Conservation (phyloP, 1,140 invertebrate species). For the Aleiodes sp. region DNA sequence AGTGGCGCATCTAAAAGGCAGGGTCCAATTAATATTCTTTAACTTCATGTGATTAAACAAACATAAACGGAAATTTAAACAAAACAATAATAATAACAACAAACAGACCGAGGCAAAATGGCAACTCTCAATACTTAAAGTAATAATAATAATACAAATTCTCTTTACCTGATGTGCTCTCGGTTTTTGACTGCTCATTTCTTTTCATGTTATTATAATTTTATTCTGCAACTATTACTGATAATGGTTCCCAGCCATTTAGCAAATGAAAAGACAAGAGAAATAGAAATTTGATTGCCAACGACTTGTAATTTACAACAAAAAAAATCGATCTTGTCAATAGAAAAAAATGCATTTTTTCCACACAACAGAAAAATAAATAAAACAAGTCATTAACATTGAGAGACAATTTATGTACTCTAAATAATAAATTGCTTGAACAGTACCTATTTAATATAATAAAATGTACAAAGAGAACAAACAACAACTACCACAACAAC, state of each 20-base stretch:
- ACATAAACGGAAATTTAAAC: background rate
- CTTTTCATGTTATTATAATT: too few species aligned
- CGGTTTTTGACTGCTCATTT: background rate
- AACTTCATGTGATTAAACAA: too few species aligned
- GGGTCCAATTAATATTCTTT: constrained; percentile 18
- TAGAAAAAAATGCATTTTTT: constrained; percentile 16
- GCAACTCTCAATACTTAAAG: too few species aligned
- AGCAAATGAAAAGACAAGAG: background rate
- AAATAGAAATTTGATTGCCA: background rate
- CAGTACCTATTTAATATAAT: background rate
- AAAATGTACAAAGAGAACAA: background rate
- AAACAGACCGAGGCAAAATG: too few species aligned
- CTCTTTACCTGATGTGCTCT: background rate
- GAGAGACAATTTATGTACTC: background rate
- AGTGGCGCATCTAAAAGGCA: constrained; percentile 47
- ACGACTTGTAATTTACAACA: background rate
- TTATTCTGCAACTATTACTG: background rate
- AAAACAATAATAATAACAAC: too few species aligned
- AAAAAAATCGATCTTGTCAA: background rate
- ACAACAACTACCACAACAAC: background rate
- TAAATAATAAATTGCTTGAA: background rate
- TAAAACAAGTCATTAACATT: background rate
- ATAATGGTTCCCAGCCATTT: background rate
- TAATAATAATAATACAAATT: too few species aligned
- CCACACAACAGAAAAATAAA: too few species aligned